Conservation (phyloP, 1,140 invertebrate species). For the Drosophila novamexicana region DNA sequence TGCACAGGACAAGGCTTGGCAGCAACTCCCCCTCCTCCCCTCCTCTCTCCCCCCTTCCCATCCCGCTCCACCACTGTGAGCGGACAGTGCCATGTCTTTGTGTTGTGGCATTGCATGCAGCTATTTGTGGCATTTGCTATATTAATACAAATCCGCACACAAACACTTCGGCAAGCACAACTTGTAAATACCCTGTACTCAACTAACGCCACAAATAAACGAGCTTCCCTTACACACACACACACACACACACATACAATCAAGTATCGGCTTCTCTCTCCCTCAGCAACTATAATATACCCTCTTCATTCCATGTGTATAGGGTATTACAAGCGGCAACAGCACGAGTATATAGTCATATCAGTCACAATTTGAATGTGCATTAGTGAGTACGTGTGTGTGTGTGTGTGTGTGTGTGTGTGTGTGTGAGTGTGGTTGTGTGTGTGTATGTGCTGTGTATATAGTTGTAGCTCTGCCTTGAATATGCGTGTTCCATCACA, state of each 20-base stretch:
- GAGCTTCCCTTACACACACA: too few relatives aligned
- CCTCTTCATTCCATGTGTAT: too few relatives aligned
- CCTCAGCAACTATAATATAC: too few relatives aligned
- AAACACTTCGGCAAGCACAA: background rate
- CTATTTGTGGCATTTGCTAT: constrained; percentile 69
- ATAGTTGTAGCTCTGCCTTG: background rate
- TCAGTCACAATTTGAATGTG: too few relatives aligned
- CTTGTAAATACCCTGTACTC: too few relatives aligned
- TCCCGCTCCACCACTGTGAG: background rate
- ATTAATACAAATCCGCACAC: constrained; percentile 54
- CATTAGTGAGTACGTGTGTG: background rate
- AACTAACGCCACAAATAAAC: too few relatives aligned
- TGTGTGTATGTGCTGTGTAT: background rate
- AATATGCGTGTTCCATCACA: constrained; percentile 24
- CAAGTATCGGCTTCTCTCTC: too few relatives aligned
- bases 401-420: background rate
- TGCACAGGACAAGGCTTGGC: constrained; percentile 3
- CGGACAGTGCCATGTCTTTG: constrained; percentile 19
- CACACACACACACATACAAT: too few relatives aligned
- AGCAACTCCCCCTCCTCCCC: background rate
- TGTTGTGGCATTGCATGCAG: constrained; percentile 52
- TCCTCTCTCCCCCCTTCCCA: background rate
- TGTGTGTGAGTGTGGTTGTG: background rate
- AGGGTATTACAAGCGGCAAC: too few relatives aligned
- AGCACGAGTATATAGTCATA: too few relatives aligned